Percentiles rank a stretch among this genome's conserved stretches.
Conservation (phyloP, 2,888 invertebrate genomes). For the Fissipunctia ypsillon region DNA sequence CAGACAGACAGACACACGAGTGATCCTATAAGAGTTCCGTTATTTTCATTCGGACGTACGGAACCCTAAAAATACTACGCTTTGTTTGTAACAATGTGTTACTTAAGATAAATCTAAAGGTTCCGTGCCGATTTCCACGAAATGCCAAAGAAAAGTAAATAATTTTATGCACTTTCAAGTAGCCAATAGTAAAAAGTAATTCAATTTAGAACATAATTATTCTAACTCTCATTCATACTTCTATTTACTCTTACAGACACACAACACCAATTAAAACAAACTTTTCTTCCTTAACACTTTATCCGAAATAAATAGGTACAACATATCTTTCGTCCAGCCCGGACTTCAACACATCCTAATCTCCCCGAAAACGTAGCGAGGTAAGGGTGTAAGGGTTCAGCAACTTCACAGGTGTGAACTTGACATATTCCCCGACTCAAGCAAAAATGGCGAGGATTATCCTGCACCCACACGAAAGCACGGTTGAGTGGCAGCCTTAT, state of each 20-base stretch:
- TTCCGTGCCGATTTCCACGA: not conserved
- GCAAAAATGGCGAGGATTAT: slow-evolving; percentile 65
- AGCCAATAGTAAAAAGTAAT: not conserved
- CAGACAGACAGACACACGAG: too few species aligned
- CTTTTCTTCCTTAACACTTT: not conserved
- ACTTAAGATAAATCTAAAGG: slow-evolving; percentile 29
- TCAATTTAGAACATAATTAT: not conserved
- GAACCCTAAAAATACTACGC: not conserved
- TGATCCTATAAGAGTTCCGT: not conserved
- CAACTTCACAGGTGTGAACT: slow-evolving; percentile 68
- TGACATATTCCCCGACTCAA: slow-evolving; percentile 64
- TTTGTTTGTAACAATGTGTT: slow-evolving; percentile 3
- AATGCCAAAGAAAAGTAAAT: not conserved
- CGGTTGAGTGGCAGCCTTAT: slow-evolving; percentile 64
- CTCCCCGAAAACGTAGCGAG: slow-evolving; percentile 45
- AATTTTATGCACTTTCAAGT: slow-evolving; percentile 4
- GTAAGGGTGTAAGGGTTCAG: slow-evolving; percentile 47
- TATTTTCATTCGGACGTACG: not conserved
- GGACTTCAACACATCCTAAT: slow-evolving; percentile 55
- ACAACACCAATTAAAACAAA: not conserved
- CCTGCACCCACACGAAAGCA: slow-evolving; percentile 36
- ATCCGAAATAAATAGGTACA: slow-evolving; percentile 19
- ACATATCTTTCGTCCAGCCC: slow-evolving; percentile 29
- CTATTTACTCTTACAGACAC: not conserved
- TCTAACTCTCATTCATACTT: not conserved